These are phyloP conservation scores for Enteromius treurensis DNA, from an alignment of 2,797 vertebrate genomes.

Conservation along the genomic window DNA sequence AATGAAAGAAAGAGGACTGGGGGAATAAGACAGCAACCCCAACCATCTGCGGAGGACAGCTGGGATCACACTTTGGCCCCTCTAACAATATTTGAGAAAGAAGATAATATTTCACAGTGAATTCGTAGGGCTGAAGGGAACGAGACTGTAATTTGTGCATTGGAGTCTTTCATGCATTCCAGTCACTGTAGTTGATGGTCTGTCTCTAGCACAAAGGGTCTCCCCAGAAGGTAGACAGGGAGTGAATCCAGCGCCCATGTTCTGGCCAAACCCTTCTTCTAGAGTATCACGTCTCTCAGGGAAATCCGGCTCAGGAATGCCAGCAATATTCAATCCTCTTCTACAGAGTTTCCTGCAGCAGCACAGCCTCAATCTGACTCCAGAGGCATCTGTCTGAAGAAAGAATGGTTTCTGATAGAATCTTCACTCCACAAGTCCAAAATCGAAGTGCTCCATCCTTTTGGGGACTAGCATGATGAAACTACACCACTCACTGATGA, in stretches of 20 bases:
- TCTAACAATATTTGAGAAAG: background rate
- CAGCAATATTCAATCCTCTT: background rate
- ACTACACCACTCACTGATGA: background rate
- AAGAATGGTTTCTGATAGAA: background rate
- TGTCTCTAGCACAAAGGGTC: background rate
- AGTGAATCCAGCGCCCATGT: background rate
- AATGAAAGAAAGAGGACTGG: background rate
- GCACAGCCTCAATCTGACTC: background rate
- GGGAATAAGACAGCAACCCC: background rate
- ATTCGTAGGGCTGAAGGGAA: background rate
- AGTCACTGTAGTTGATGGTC: background rate
- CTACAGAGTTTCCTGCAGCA: background rate
- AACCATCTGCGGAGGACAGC: background rate
- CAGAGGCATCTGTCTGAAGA: background rate
- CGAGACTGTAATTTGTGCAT: background rate
- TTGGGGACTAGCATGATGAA: background rate
- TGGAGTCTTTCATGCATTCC: background rate
- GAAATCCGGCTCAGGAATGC: background rate
- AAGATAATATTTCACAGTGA: conserved; percentile 13
- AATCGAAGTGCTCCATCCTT: background rate
- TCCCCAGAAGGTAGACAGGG: background rate
- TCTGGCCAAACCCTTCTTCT: background rate
- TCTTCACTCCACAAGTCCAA: background rate
- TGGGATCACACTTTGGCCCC: background rate
- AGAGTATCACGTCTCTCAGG: background rate